Conservation (phyloP, 1,140 invertebrate genomes). For the Nephila pilipes region DNA sequence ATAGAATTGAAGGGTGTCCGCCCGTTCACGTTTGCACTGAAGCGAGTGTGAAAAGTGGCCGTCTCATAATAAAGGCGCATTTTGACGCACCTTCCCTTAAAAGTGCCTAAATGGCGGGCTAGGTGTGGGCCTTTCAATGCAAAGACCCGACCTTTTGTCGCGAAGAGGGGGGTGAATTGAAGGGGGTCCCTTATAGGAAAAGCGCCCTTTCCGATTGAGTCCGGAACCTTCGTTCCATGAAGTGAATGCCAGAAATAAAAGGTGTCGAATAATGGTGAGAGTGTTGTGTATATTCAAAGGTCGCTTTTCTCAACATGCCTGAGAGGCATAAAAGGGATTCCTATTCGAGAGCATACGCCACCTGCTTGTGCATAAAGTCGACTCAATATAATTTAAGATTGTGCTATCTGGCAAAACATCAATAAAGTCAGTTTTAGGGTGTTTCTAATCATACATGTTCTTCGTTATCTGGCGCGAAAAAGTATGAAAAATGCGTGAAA, state of each 20-base stretch:
- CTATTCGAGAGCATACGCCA: background rate
- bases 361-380: conserved; percentile 34
- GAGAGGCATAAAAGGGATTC: background rate
- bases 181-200: conserved; percentile 1
- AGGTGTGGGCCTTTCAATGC: conserved; percentile 55
- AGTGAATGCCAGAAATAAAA: conserved; percentile 60
- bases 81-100: conserved; percentile 61
- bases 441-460: too few relatives aligned
- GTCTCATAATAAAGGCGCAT: conserved; percentile 56
- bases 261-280: conserved; percentile 66
- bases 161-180: background rate
- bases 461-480: too few relatives aligned
- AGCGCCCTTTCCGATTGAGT: conserved; percentile 48
- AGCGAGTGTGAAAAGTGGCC: conserved; percentile 68
- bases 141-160: background rate
- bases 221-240: conserved; percentile 33
- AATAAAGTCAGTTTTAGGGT: background rate
- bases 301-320: background rate
- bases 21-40: conserved; percentile 8
- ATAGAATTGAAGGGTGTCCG: background rate
- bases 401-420: too few relatives aligned
- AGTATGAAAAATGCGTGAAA: too few relatives aligned
- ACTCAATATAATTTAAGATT: background rate
- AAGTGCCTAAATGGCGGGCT: conserved; percentile 70
- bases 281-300: conserved; percentile 25